Percentiles rank a stretch among this genome's conserved stretches.
Evolutionary conservation across 2,113 vertebrate species (phyloP).

Genomic region (Apaloderma vittatum): DNA sequence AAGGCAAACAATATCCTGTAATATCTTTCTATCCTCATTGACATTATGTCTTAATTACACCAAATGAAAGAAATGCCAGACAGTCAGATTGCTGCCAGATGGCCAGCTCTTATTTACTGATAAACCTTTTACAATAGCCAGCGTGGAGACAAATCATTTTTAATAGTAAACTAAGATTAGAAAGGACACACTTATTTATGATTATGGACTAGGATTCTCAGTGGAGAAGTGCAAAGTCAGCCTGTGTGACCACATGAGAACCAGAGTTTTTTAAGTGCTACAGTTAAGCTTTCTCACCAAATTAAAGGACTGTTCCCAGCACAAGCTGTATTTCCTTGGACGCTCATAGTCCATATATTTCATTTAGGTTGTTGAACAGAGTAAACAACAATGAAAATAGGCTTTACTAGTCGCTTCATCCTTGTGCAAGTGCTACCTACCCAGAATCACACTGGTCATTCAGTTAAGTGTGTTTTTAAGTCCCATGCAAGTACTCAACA

Average conservation of each 20-base stretch:
- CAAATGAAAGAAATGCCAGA: conserved; percentile 76
- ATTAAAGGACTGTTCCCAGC: neutral
- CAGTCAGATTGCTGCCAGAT: conserved; percentile 81
- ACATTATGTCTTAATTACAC: conserved; percentile 82
- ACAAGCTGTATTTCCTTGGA: neutral
- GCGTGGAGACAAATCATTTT: conserved; percentile 63
- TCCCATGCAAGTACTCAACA: neutral
- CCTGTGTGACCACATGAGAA: neutral
- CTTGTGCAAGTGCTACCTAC: neutral
- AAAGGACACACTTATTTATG: conserved; percentile 27
- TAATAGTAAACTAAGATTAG: conserved; percentile 66
- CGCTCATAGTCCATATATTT: neutral
- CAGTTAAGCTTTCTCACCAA: neutral
- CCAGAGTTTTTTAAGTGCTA: neutral
- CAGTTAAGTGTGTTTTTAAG: neutral
- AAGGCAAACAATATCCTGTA: conserved; percentile 81
- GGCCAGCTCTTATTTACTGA: conserved; percentile 79
- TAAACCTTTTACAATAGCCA: conserved; percentile 80
- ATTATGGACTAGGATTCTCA: conserved; percentile 9
- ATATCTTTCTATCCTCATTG: conserved; percentile 79
- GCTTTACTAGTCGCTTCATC: neutral
- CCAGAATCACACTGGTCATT: neutral
- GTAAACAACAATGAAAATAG: neutral
- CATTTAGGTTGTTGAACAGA: neutral
- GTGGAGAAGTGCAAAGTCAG: conserved; percentile 38